A percentile compares a stretch with the other conserved stretches of the same genome.
These are phyloP conservation scores for Orthonyx spaldingii DNA, from an alignment of 2,113 vertebrate species.

Conservation along the genomic window DNA sequence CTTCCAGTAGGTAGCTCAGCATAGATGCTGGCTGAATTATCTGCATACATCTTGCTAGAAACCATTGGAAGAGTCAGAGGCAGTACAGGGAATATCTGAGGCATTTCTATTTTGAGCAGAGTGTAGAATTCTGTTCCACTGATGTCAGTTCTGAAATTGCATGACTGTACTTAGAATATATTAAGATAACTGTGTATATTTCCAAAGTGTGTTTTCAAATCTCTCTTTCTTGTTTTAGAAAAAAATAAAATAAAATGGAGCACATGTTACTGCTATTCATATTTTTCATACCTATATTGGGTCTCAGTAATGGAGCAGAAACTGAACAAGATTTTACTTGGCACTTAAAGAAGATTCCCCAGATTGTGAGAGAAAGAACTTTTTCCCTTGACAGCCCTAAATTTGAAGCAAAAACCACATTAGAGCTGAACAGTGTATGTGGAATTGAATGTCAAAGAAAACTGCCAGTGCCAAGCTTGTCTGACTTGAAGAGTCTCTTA, in stretches of 20 bases:
- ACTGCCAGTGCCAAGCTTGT: constrained; percentile 76
- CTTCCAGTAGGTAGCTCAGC: background rate
- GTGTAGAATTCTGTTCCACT: background rate
- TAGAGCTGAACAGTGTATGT: constrained; percentile 75
- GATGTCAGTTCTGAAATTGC: background rate
- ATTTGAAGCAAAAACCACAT: constrained; percentile 77
- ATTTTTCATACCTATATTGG: constrained; percentile 70
- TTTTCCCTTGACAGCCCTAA: constrained; percentile 79
- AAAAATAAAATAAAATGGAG: constrained; percentile 79
- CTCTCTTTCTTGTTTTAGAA: constrained; percentile 67
- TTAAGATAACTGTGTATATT: background rate
- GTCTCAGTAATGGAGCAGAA: constrained; percentile 57
- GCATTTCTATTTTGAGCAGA: background rate
- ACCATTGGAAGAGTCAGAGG: background rate
- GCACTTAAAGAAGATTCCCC: constrained; percentile 85
- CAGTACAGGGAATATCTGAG: background rate
- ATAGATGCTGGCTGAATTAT: background rate
- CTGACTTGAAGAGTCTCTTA: constrained; percentile 83
- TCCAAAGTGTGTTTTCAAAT: background rate
- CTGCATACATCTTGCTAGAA: background rate
- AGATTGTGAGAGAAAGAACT: constrained; percentile 81
- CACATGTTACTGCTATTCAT: constrained; percentile 73
- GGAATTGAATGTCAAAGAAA: constrained; percentile 89
- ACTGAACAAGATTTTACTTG: constrained; percentile 82
- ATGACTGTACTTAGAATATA: background rate